Evolutionary conservation across 2,888 invertebrate genomes (phyloP), one percentile per base, ranked within the genome.

Genomic region (Drosophila rellima): DNA sequence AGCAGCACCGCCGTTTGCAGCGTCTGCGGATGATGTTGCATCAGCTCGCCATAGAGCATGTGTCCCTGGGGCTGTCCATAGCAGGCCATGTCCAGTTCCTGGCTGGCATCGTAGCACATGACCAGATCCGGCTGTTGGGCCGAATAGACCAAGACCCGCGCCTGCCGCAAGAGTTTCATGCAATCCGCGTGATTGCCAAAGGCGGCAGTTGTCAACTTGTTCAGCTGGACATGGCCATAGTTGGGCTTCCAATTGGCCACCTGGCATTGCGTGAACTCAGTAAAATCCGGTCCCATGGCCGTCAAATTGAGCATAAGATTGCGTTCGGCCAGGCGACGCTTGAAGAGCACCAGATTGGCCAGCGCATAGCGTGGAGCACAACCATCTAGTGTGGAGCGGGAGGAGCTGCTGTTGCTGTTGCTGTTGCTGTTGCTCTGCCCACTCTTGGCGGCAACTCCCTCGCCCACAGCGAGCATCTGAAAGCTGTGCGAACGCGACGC

Each of bases 41-140:
- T 15, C 50, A 92, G 66, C 37, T 90, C 88, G 0, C 92, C 92
- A 62, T 91, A 91, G 4, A 90, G 88, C 54, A 92, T 89, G 15
- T 92, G 80, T 2, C 91, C 92, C 29, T 77, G 80, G 0, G 80
- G 85, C 45, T 81, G 88, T 0, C 90, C 90, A 51, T 82, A 90
- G 63, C 78, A 64, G 13, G 80, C 81, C 80, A 88, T 88, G 61
- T 88, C 89, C 64, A 90, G 70, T 47, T 89, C 88, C 18, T 74
- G 74, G 31, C 75, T 78, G 15, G 75, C 80, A 57, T 91, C 89
- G 78, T 90, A 90, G 29, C 88, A 86, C 83, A 91, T 88, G 70
- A 94, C 93, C 51, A 94, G 90, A 54, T 93, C 93, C 5, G 95
- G 95, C 82, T 94, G 93, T 82, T 95, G 94, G 3, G 96, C 95